phyloP scores from a whole-genome alignment of 2,888 invertebrate genomes.

The Volucella zonaria region DNA sequence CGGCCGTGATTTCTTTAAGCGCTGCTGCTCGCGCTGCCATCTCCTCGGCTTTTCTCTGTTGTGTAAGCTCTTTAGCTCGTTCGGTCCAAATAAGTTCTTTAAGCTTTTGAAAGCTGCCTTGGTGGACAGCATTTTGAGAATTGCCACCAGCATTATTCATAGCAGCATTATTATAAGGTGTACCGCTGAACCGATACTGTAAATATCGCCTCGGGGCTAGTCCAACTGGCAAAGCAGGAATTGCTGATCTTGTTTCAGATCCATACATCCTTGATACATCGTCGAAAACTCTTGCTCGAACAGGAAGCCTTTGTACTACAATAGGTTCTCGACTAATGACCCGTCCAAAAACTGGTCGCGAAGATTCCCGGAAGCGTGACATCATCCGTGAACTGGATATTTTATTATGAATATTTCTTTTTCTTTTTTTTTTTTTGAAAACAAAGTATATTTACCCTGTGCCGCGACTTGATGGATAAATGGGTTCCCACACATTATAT shows the following conservation, averaged over 20 bases:
- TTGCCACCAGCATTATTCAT: constrained; percentile 29
- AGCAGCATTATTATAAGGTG: constrained; percentile 45
- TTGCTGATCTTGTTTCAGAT: constrained; percentile 77
- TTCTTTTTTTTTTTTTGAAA: background rate
- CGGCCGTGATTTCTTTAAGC: constrained; percentile 86
- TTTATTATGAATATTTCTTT: background rate
- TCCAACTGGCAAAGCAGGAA: constrained; percentile 34
- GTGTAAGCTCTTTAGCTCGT: constrained; percentile 89
- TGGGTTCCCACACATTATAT: constrained; percentile 91
- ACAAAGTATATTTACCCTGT: constrained; percentile 83
- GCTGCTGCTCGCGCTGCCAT: constrained; percentile 86
- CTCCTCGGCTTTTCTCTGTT: constrained; percentile 89
- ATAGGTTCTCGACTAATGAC: constrained; percentile 88
- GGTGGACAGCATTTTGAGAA: constrained; percentile 78
- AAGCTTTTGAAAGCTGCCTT: constrained; percentile 87
- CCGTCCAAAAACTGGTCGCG: constrained; percentile 88
- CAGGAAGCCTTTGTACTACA: constrained; percentile 80
- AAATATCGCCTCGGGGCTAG: constrained; percentile 77
- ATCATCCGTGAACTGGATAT: constrained; percentile 81
- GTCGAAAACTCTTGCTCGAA: constrained; percentile 83
- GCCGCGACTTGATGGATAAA: constrained; percentile 83
- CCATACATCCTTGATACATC: constrained; percentile 84
- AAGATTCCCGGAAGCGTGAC: constrained; percentile 80
- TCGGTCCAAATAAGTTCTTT: constrained; percentile 91
- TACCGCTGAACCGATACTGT: constrained; percentile 76